A percentile compares a stretch with the other conserved stretches of the same genome.
phyloP scores from a whole-genome alignment of 2,113 vertebrate species.

The Spilogale gracilis region DNA sequence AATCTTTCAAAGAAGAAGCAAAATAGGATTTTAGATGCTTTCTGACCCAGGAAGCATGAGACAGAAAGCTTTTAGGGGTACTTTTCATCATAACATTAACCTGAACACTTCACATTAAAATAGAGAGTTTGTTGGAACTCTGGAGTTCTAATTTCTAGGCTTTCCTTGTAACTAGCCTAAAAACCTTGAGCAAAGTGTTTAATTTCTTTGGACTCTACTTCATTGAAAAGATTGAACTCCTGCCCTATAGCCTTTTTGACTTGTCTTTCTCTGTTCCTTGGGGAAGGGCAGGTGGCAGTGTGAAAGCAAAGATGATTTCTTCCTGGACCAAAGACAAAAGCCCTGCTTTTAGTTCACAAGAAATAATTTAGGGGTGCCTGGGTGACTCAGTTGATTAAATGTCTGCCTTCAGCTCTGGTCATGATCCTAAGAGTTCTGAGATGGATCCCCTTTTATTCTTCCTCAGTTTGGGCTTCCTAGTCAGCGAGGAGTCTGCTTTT shows the following conservation, averaged over 20 bases:
- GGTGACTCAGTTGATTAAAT: too few relatives aligned
- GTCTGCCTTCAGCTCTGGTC: too few relatives aligned
- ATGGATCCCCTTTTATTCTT: too few relatives aligned
- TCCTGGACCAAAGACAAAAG: background rate
- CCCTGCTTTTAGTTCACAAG: background rate
- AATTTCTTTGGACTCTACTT: background rate
- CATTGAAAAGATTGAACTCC: background rate
- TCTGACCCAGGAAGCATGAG: background rate
- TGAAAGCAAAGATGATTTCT: background rate
- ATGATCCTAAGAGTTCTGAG: too few relatives aligned
- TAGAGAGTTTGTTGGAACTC: background rate
- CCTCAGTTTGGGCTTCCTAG: too few relatives aligned
- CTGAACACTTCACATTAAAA: background rate
- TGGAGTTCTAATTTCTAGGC: background rate
- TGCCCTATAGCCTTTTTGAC: background rate
- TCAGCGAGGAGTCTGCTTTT: too few relatives aligned
- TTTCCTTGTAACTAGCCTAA: background rate
- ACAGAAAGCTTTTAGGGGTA: background rate
- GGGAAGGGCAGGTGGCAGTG: background rate
- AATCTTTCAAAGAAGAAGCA: conserved; percentile 25
- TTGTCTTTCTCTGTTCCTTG: background rate
- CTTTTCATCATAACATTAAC: background rate
- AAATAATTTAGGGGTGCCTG: background rate
- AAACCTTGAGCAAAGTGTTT: background rate
- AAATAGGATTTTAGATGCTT: background rate